Evolutionary conservation across 2,888 invertebrate species (phyloP).

Genomic region (Sminthurinus aureus): DNA sequence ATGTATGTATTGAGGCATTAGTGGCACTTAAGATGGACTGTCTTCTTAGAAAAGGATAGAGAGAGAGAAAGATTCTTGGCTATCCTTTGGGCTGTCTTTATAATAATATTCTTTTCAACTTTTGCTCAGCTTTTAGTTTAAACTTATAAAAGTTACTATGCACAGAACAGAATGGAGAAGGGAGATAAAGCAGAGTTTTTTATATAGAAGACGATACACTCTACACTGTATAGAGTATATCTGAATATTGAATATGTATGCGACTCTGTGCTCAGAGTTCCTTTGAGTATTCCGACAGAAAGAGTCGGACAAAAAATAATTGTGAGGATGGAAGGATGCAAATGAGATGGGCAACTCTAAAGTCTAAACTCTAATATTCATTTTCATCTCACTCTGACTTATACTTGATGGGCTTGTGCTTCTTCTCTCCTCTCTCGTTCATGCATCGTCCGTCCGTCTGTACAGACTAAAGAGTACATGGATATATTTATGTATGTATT

Average conservation of each 20-base stretch:
- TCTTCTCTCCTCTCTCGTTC: background rate
- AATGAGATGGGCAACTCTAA: constrained; percentile 29
- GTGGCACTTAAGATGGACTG: constrained; percentile 14
- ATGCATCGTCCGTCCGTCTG: background rate
- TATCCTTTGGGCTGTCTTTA: constrained; percentile 12
- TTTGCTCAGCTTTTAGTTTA: constrained; percentile 5
- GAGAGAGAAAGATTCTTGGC: constrained; percentile 16
- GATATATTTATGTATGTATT: background rate
- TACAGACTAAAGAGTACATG: background rate
- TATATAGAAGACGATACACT: background rate
- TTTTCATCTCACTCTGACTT: constrained; percentile 30
- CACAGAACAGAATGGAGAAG: background rate
- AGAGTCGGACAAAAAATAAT: constrained; percentile 36
- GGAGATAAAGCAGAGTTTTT: background rate
- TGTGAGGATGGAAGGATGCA: constrained; percentile 35
- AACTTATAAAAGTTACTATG: background rate
- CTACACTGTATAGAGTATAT: background rate
- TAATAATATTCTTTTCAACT: constrained; percentile 4
- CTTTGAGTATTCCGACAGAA: constrained; percentile 30
- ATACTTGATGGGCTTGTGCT: constrained; percentile 23
- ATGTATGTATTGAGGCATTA: background rate
- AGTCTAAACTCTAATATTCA: no score
- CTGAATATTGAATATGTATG: background rate
- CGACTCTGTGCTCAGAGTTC: background rate
- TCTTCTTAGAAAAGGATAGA: constrained; percentile 4